Base-by-base conservation (phyloP, 2,888 invertebrate species). In the Tubulanus polymorphus region DNA sequence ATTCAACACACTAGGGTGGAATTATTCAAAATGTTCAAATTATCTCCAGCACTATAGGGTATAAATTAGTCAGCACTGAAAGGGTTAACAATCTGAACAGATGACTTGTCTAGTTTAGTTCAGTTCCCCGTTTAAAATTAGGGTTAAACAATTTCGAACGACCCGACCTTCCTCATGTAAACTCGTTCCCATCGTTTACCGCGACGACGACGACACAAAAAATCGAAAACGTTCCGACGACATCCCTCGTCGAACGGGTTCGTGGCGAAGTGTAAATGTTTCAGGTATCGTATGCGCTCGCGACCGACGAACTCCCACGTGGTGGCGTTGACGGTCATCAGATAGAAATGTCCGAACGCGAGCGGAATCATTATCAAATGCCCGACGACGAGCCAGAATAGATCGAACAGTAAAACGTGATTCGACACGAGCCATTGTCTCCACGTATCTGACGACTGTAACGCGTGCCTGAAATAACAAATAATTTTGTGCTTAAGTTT, bases 201-300 rank as follows among this genome's bases (percentile, higher is more conserved):
- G 41, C 23, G 23, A 3, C 41, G 41, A 8, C 41, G 5, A 8
- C 41, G 5, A 15, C 69, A 73, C 52, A 74, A 59, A 56, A 75
- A 75, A 54, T 67, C 60, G 53, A 62, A 71, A 15, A 70, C 61
- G 62, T 79, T 79, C 55, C 51, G 61, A 45, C 64, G 60, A 37
- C 69, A 68, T 12, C 79, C 78, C 60, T 78, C 70, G 61, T 78
- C 70, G 61, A 79, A 79, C 0, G 79, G 79, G 57, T 79, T 78
- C 46, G 66, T 67, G 12, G 73, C 72, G 20, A 71, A 66, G 35
- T 71, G 71, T 10, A 78, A 63, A 54, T 73, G 68, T 56, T 73
- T 75, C 18, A 79, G 68, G 63, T 79, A 79, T 3, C 77, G 74
- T 52, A 79, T 79, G 59, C 74, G 71, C 51, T 72, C 71, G 32